Evolutionary conservation across 2,888 invertebrate genomes (phyloP).

Genomic region (Drosophila demipolita): DNA sequence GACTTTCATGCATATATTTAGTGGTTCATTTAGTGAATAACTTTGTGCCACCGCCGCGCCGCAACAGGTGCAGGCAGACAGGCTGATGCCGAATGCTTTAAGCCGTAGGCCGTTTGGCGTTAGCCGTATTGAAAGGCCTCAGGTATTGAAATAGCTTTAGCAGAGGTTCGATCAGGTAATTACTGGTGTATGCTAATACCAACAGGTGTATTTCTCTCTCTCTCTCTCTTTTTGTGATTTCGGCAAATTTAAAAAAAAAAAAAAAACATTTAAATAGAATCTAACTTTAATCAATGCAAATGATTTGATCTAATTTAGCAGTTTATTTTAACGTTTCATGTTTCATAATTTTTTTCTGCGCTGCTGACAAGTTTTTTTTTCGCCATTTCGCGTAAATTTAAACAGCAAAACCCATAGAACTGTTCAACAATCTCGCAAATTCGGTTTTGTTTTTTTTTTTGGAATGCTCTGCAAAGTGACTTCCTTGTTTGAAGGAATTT

Average conservation of each 20-base stretch:
- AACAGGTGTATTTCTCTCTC: not conserved
- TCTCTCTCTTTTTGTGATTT: not conserved
- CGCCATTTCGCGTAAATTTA: constrained; percentile 16
- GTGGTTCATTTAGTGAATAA: constrained; percentile 49
- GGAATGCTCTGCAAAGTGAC: constrained; percentile 13
- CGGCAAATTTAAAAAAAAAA: constrained; percentile 34
- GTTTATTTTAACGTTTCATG: constrained; percentile 44
- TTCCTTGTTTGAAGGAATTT: constrained; percentile 49
- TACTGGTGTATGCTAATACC: constrained; percentile 26
- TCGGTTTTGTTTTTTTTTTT: constrained; percentile 5
- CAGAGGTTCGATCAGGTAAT: constrained; percentile 33
- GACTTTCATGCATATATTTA: constrained; percentile 69
- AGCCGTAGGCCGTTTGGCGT: not conserved
- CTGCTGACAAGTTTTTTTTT: not conserved
- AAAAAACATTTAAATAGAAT: constrained; percentile 64
- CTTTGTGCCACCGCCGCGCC: constrained; percentile 39
- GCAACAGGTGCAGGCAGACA: constrained; percentile 59
- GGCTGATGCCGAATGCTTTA: not conserved
- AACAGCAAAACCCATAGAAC: not conserved
- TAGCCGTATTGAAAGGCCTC: not conserved
- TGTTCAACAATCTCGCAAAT: not conserved
- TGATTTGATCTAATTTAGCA: constrained; percentile 75
- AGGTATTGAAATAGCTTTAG: not conserved
- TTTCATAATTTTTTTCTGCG: constrained; percentile 3
- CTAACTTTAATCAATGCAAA: constrained; percentile 75